Conservation (phyloP, 2,888 invertebrate genomes). For the Drosophila limbata region DNA sequence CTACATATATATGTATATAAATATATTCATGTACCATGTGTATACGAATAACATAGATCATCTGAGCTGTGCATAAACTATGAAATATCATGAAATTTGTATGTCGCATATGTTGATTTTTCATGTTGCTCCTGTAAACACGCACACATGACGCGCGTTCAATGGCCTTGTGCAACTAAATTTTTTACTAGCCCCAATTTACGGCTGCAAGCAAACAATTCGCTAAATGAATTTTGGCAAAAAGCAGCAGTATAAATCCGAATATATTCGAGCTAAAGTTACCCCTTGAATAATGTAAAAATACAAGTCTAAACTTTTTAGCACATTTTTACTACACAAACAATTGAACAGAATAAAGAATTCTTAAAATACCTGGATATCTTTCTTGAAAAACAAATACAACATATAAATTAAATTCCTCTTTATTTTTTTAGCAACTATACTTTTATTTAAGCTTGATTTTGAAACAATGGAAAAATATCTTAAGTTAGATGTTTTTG, state of each 20-base stretch:
- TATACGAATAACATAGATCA: constrained; percentile 61
- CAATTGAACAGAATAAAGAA: neutral
- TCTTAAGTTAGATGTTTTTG: too few species aligned
- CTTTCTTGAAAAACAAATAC: too few species aligned
- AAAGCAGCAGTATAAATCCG: constrained; percentile 1
- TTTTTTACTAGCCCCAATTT: constrained; percentile 70
- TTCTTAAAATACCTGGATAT: neutral
- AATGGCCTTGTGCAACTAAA: constrained; percentile 66
- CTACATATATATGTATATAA: neutral
- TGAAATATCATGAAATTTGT: constrained; percentile 72
- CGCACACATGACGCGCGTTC: constrained; percentile 62
- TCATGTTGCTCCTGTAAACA: constrained; percentile 64
- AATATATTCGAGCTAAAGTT: neutral
- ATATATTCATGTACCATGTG: neutral
- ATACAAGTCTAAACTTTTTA: too few species aligned
- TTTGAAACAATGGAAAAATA: neutral
- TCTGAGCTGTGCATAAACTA: constrained; percentile 69
- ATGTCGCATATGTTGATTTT: constrained; percentile 62
- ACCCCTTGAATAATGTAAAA: neutral
- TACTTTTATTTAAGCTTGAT: neutral
- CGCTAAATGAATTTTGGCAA: constrained; percentile 69
- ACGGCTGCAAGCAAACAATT: constrained; percentile 71
- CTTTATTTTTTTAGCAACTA: too few species aligned
- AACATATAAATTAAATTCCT: too few species aligned
- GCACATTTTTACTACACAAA: too few species aligned